Base-by-base conservation (phyloP, 1,140 invertebrate genomes). In the Euura saliciscinereae region DNA sequence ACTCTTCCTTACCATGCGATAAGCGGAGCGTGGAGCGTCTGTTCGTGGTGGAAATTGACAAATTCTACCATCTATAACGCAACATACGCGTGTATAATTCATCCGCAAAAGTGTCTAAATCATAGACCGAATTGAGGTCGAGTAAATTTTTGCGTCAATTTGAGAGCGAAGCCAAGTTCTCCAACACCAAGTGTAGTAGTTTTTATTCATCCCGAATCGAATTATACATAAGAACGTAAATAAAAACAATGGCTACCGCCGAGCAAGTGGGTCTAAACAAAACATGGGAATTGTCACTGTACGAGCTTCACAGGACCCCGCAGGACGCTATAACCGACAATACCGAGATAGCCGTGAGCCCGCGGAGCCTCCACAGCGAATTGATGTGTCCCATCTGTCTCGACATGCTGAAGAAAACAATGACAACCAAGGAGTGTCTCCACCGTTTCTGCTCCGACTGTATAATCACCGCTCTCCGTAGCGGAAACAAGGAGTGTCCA, bases 381-480 rank as follows among this genome's bases (percentile, higher is more conserved):
- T 89, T 99, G 10, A 99, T 98, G 96, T 99, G 99, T 85, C 98
- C 99, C 45, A 99, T 99, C 84, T 99, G 99, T 86, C 89, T 99
- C 79, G 98, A 99, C 87, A 99, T 99, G 96, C 89, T 99, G 4
- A 99, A 99, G 83, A 98, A 97, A 81, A 99, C 99, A 1, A 99
- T 99, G 98, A 99, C 98, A 3, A 99, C 99, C 28, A 99, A 99
- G 88, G 98, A 99, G 89, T 99, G 98, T 89, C 90, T 99, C 73
- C 98, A 99, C 87, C 92, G 98, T 65, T 99, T 99, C 85, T 99
- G 98, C 88, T 96, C 97, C 43, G 98, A 99, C 82, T 99, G 98
- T 86, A 99, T 99, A 78, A 98, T 99, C 66, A 99, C 98, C 0
- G 98, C 98, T 6, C 88, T 99, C 13, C 90, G 98, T 10, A 98